Conservation (phyloP, 2,888 invertebrate species). For the Biston stratarius region DNA sequence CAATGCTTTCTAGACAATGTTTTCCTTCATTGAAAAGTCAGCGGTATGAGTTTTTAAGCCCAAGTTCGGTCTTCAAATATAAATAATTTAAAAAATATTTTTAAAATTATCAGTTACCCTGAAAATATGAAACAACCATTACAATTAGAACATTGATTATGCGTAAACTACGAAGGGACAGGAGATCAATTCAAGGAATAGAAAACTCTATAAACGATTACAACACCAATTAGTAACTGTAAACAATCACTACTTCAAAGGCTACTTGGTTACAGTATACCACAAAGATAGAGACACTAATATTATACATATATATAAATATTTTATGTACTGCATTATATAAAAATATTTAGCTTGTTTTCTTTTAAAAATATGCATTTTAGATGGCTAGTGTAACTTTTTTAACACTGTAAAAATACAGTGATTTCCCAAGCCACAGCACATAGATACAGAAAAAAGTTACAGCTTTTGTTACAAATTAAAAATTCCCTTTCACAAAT, state of each 20-base stretch:
- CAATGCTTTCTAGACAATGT: too few relatives aligned
- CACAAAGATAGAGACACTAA: not conserved
- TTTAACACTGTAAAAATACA: too few relatives aligned
- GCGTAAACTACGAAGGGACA: slow-evolving; percentile 60
- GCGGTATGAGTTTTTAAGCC: too few relatives aligned
- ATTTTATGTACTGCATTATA: not conserved
- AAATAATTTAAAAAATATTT: not conserved
- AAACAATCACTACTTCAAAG: slow-evolving; percentile 66
- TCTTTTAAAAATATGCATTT: not conserved
- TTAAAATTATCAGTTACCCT: slow-evolving; percentile 24
- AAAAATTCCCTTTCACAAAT: too few relatives aligned
- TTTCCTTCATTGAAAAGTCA: too few relatives aligned
- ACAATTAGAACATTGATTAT: slow-evolving; percentile 30
- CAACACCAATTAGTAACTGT: slow-evolving; percentile 59
- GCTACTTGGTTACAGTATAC: slow-evolving; percentile 50
- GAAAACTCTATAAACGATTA: slow-evolving; percentile 62
- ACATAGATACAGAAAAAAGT: too few relatives aligned
- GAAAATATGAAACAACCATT: slow-evolving; percentile 26
- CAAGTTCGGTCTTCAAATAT: too few relatives aligned
- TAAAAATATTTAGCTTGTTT: slow-evolving; percentile 1
- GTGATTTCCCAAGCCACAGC: too few relatives aligned
- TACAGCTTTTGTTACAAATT: too few relatives aligned
- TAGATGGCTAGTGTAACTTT: too few relatives aligned
- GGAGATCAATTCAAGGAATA: slow-evolving; percentile 79
- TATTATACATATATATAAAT: not conserved